phyloP scores from a whole-genome alignment of 2,888 invertebrate species.

The Calliphora vomitoria region DNA sequence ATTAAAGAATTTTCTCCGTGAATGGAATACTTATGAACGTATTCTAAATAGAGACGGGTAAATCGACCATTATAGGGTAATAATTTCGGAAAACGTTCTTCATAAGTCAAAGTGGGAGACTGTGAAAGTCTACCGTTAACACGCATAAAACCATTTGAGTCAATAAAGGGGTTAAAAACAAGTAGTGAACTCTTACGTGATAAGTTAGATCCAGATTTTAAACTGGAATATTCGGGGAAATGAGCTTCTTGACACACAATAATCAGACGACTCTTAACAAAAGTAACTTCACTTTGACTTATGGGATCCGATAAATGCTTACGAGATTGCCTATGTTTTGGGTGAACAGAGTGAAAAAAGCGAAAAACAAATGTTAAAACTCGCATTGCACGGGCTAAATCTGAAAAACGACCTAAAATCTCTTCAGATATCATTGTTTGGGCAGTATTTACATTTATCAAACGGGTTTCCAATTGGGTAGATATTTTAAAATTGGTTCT shows the following conservation, averaged over 20 bases:
- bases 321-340: neutral
- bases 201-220: neutral
- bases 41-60: slow-evolving; percentile 8
- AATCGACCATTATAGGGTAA: slow-evolving; percentile 4
- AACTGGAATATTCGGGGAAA: neutral
- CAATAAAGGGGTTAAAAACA: neutral
- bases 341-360: neutral
- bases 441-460: neutral
- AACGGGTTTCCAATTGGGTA: neutral
- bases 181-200: neutral
- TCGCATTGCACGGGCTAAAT: too few species aligned
- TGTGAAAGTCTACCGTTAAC: slow-evolving; percentile 2
- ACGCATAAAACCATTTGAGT: neutral
- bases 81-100: slow-evolving; percentile 1
- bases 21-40: neutral
- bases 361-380: neutral
- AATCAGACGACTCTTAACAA: neutral
- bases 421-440: neutral
- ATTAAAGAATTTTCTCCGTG: neutral
- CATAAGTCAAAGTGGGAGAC: neutral
- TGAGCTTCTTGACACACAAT: neutral
- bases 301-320: neutral
- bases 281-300: neutral
- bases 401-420: too few species aligned
- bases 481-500: neutral